A percentile compares a stretch with the other conserved stretches of the same genome.
Evolutionary conservation across 2,888 invertebrate genomes (phyloP).

Genomic region (Atethmia centrago): DNA sequence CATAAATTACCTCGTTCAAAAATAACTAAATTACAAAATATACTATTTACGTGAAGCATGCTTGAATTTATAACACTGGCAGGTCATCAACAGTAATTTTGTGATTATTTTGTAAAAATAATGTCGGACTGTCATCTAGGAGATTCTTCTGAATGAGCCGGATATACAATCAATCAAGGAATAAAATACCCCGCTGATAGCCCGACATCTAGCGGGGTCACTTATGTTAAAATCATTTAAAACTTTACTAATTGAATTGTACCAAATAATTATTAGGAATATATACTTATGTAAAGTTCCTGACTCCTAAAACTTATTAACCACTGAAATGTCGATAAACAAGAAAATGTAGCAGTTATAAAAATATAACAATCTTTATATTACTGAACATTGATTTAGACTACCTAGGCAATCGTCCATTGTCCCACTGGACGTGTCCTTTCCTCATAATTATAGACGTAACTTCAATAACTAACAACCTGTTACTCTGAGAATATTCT

Average conservation of each 20-base stretch:
- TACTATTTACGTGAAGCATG: not conserved
- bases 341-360: not conserved
- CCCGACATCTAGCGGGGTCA: constrained; percentile 21
- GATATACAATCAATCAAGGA: constrained; percentile 26
- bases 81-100: not conserved
- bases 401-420: not conserved
- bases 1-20: not conserved
- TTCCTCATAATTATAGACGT: not conserved
- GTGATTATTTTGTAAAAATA: not conserved
- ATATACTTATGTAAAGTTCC: not conserved
- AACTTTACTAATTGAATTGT: not conserved
- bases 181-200: constrained; percentile 28
- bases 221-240: constrained; percentile 32
- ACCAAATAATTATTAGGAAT: not conserved
- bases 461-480: not conserved
- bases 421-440: not conserved
- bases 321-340: not conserved
- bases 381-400: not conserved
- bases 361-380: not conserved
- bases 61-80: not conserved
- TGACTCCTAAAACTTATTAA: not conserved
- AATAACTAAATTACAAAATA: constrained; percentile 3
- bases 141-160: constrained; percentile 30
- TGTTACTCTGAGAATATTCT: constrained; percentile 1
- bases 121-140: not conserved